phyloP scores from a whole-genome alignment of 2,888 invertebrate genomes.

The Myopa testacea region DNA sequence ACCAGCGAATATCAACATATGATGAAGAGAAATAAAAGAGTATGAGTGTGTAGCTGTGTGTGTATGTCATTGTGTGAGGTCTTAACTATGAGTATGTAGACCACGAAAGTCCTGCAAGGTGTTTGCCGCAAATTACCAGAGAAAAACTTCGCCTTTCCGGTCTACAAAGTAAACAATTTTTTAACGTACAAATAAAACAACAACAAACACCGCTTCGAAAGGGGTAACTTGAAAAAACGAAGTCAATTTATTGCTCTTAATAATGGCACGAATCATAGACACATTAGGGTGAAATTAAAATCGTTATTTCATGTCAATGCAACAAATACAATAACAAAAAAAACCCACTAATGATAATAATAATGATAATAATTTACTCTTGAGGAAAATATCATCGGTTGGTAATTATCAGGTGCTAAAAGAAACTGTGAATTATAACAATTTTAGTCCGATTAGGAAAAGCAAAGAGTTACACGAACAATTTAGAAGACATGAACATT shows the following conservation, averaged over 20 bases:
- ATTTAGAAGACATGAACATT: no score
- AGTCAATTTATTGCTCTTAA: slow-evolving; percentile 61
- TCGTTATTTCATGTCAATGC: slow-evolving; percentile 52
- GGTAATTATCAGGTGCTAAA: slow-evolving; percentile 19
- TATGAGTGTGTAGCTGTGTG: not conserved
- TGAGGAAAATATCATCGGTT: slow-evolving; percentile 11
- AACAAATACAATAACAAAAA: not conserved
- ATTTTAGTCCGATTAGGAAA: no score
- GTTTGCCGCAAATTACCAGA: slow-evolving; percentile 39
- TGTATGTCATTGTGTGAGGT: slow-evolving; percentile 13
- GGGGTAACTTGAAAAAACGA: slow-evolving; percentile 48
- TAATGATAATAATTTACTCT: slow-evolving; percentile 1
- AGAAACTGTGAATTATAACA: slow-evolving; percentile 21
- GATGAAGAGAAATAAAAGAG: not conserved
- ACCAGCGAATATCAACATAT: not conserved
- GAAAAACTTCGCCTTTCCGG: slow-evolving; percentile 10
- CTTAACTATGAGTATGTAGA: not conserved
- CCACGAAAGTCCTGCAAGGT: slow-evolving; percentile 14
- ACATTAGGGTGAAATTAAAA: slow-evolving; percentile 68
- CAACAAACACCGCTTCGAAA: not conserved
- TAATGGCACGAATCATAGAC: slow-evolving; percentile 68
- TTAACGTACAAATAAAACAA: not conserved
- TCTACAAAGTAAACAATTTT: slow-evolving; percentile 13
- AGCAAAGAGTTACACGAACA: no score
- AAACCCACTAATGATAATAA: not conserved